Base-by-base conservation (phyloP, 1,140 invertebrate genomes). In the Solen grandis region DNA sequence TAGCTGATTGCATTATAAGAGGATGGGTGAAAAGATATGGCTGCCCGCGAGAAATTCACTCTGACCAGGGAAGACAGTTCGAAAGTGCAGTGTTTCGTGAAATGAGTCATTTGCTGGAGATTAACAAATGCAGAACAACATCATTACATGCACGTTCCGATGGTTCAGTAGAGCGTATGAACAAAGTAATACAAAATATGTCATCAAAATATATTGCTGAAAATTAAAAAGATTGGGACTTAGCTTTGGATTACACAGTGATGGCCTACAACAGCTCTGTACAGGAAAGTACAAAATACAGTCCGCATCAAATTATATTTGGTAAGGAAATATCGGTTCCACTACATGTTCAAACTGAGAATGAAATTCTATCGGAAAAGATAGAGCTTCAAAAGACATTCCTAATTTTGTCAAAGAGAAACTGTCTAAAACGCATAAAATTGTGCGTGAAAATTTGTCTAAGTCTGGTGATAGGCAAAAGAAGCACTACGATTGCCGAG, bases 301-400 rank as follows among this genome's bases (percentile, higher is more conserved):
- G 62, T 65, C 62, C 62, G 13, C 62, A 65, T 65, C 25, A 36
- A 10, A 31, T 33, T 19, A 33, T 65, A 22, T 65, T 33, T 41
- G 62, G 62, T 50, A 16, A 75, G 68, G 29, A 65, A 59, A 52
- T 81, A 46, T 69, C 60, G 31, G 13, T 75, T 36, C 59, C 72
- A 38, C n/a, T 76, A 52, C 63, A 75, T 70, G 27, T 76, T 52
- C 22, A 55, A 22, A 31, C 10, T 35, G 25, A 29, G 5, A 22
- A 13, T 65, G 29, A 59, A 50, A 16, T 35, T 59, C 27, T 68
- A 65, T 4, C 10, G 35, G 10, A 2, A 52, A 0, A 52, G 10
- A 5, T 60, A 60, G 19, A 46, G 41, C 10, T 19, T 60, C n/a
- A 60, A 8, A 25, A 29, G n/a, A 41, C 31, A 8, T 10, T 2